phyloP scores from a whole-genome alignment of 2,888 invertebrate species.

The Quadriops clusia region DNA sequence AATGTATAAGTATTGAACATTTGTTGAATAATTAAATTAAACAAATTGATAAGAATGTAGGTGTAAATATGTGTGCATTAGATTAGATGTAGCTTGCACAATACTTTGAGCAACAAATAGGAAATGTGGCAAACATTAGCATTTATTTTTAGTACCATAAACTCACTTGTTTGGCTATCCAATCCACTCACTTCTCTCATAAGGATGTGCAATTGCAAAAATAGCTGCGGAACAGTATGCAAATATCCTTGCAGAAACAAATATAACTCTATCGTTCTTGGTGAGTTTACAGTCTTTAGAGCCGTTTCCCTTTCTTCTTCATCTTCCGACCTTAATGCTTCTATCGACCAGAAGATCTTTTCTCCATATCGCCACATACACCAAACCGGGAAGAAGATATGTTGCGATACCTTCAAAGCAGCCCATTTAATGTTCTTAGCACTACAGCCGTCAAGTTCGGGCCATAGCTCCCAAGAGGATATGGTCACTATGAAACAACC shows the following conservation, averaged over 20 bases:
- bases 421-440: conserved; percentile 39
- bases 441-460: conserved; percentile 36
- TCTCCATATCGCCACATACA: conserved; percentile 57
- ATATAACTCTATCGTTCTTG: conserved; percentile 63
- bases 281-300: conserved; percentile 45
- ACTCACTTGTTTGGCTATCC: conserved; percentile 51
- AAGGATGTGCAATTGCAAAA: conserved; percentile 54
- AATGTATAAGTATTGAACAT: conserved; percentile 1
- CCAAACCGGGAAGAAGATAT: conserved; percentile 47
- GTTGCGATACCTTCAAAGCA: conserved; percentile 38
- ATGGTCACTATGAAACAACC: conserved; percentile 47
- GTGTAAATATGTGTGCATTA: background rate
- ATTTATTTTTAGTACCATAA: conserved; percentile 1
- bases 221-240: conserved; percentile 62
- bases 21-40: conserved; percentile 3
- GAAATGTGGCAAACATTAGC: background rate
- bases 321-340: conserved; percentile 51
- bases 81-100: too few relatives aligned
- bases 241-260: conserved; percentile 67
- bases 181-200: conserved; percentile 43
- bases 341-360: conserved; percentile 65
- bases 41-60: background rate
- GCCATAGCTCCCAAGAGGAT: conserved; percentile 47
- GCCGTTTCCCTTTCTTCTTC: conserved; percentile 49
- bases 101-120: background rate